A percentile compares a stretch with the other conserved stretches of the same genome.
These are phyloP conservation scores for Cephus runcator DNA, from an alignment of 2,888 invertebrate species.

Conservation along the genomic window DNA sequence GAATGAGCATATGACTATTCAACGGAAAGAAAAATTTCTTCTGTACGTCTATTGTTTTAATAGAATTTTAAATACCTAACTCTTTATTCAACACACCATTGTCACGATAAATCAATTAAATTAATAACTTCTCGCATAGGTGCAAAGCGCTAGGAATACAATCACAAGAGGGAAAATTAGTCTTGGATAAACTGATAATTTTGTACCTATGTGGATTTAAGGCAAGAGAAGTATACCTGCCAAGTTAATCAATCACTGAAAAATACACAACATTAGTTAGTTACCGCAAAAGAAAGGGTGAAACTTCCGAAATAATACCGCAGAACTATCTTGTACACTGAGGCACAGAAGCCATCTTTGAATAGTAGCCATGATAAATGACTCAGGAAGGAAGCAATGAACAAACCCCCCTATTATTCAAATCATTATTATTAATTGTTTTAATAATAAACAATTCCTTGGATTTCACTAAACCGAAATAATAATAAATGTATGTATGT, in stretches of 20 bases:
- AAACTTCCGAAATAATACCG: background rate
- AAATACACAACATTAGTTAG: background rate
- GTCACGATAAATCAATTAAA: background rate
- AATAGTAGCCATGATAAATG: background rate
- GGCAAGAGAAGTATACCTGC: background rate
- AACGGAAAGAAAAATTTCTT: background rate
- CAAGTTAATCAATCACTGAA: constrained; percentile 1
- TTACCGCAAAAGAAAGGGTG: background rate
- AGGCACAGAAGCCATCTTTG: background rate
- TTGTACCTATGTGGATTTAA: background rate
- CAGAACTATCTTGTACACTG: background rate
- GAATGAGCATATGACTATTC: background rate
- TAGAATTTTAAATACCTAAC: background rate
- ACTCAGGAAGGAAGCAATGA: background rate
- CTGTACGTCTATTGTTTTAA: background rate
- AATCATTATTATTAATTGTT: background rate
- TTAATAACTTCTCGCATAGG: background rate
- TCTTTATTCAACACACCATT: background rate
- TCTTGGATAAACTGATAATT: background rate
- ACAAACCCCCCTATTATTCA: background rate
- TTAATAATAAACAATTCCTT: background rate
- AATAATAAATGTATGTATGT: background rate
- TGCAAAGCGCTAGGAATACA: background rate
- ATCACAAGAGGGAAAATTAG: background rate
- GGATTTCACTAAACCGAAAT: background rate